Evolutionary conservation across 2,888 invertebrate species (phyloP), one percentile per base, ranked within the genome.

Genomic region (Hecatera dysodea): DNA sequence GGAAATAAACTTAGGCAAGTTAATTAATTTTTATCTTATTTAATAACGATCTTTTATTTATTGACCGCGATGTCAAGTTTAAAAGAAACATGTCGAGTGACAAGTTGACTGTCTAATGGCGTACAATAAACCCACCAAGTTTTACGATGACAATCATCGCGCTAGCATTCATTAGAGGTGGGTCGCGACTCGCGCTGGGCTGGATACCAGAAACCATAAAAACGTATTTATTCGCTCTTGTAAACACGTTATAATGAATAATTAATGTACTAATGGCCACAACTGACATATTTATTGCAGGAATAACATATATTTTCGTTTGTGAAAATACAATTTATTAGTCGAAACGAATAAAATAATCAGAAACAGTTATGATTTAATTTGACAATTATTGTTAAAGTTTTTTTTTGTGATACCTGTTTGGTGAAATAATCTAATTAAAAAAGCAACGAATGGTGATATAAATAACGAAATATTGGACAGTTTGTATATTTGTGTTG

Each of bases 81-180:
- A 65, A n/a, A n/a, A 72, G 59, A 75, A 83, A 75, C 81, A 81
- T 78, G 81, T 80, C 62, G 72, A 63, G 61, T 42, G 77, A 80
- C 84, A 82, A 77, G 86, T 84, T 36, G 52, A 59, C 42, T 61
- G 59, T 78, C 82, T 79, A 78, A 82, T 80, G 64, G 78, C 63
- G 64, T 76, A 81, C 79, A 80, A 86, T 82, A 86, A 82, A 84
- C 83, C 81, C 56, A 82, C 73, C 75, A 74, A 75, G 78, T 80
- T 87, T 86, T 84, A 87, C 75, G 87, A 83, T 80, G 79, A 85
- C 82, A 79, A 85, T 86, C 72, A 86, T 83, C 80, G 77, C 66
- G 73, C 72, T 64, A 65, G 76, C 80, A 78, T 83, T 86, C 83
- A 87, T 88, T 88, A 86, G 80, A 69, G 75, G 62, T 66, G 71